phyloP scores from a whole-genome alignment of 1,140 invertebrate genomes.

The Apis dorsata region DNA sequence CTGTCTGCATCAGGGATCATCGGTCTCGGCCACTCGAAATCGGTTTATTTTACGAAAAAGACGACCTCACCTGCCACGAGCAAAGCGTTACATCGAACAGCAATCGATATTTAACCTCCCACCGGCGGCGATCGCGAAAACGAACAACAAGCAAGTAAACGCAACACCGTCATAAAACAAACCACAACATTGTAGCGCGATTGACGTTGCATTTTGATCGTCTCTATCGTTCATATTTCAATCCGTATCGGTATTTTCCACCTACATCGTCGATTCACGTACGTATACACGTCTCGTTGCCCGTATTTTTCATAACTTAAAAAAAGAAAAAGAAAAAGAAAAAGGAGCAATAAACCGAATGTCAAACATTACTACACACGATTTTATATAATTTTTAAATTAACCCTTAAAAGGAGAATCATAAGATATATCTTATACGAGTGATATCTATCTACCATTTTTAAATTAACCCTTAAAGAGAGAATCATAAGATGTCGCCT shows the following conservation, averaged over 20 bases:
- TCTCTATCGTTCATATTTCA: conserved; percentile 27
- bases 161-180: conserved; percentile 39
- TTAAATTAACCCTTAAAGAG: too few species aligned
- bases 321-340: neutral
- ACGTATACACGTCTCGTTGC: neutral
- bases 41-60: conserved; percentile 30
- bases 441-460: too few species aligned
- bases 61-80: conserved; percentile 5
- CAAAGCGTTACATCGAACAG: conserved; percentile 12
- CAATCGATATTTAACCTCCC: conserved; percentile 42
- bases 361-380: too few species aligned
- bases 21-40: conserved; percentile 16
- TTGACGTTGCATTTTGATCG: conserved; percentile 36
- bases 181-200: conserved; percentile 21
- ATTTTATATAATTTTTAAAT: too few species aligned
- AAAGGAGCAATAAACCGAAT: neutral
- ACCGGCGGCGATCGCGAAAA: conserved; percentile 9
- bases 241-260: conserved; percentile 12
- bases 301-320: neutral
- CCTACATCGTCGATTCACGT: neutral
- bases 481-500: too few species aligned
- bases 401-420: too few species aligned
- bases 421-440: too few species aligned
- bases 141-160: conserved; percentile 18
- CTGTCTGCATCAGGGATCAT: conserved; percentile 29